phyloP scores from a whole-genome alignment of 2,888 invertebrate genomes.

The Ichneumoninae sp. region DNA sequence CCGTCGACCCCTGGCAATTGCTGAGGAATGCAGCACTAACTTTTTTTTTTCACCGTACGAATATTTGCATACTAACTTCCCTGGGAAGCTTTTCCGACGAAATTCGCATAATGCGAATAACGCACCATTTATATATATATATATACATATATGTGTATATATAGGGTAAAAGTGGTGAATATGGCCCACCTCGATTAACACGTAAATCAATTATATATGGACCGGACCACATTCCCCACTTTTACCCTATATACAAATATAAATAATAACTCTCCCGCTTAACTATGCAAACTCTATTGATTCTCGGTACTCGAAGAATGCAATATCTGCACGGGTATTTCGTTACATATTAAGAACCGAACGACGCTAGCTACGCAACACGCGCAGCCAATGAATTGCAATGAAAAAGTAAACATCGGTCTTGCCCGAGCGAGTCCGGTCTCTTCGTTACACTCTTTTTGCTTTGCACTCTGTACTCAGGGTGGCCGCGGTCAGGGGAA shows the following conservation, averaged over 20 bases:
- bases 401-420: not conserved
- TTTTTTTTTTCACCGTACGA: not conserved
- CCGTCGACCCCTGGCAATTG: constrained; percentile 60
- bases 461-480: not conserved
- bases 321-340: constrained; percentile 53
- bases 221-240: no score
- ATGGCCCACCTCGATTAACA: no score
- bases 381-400: not conserved
- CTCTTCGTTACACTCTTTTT: not conserved
- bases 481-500: no score
- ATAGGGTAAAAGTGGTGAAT: no score
- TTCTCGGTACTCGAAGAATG: constrained; percentile 13
- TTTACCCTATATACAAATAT: not conserved
- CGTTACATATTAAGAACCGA: constrained; percentile 51
- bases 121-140: not conserved
- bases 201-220: no score
- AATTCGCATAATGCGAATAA: not conserved
- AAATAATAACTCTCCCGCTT: not conserved
- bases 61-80: not conserved
- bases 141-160: not conserved
- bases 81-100: not conserved
- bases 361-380: constrained; percentile 4
- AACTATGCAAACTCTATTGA: not conserved
- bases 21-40: constrained; percentile 39
- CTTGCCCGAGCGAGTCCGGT: not conserved